phyloP scores from a whole-genome alignment of 2,888 invertebrate genomes.

The Bugula neritina region DNA sequence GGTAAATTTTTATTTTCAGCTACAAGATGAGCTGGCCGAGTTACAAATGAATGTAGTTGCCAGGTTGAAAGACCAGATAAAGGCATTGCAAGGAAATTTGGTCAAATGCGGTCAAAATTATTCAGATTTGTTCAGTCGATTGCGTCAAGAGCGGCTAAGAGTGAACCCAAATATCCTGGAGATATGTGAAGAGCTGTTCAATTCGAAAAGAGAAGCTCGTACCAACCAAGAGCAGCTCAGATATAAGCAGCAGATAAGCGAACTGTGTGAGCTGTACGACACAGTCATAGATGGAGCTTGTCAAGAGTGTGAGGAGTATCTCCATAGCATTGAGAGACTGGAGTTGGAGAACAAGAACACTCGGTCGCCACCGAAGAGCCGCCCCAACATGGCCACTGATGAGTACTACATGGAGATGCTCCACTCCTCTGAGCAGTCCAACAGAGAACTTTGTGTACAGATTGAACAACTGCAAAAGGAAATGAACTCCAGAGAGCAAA shows the following conservation, averaged over 20 bases:
- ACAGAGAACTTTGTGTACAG: background rate
- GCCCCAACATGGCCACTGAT: constrained; percentile 1
- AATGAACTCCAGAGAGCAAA: constrained; percentile 22
- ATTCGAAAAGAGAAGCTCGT: background rate
- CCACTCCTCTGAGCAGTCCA: background rate
- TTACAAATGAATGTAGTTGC: constrained; percentile 5
- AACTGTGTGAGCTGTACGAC: constrained; percentile 14
- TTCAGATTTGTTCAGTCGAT: background rate
- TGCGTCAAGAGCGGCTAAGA: background rate
- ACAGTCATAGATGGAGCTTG: background rate
- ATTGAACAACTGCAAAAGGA: constrained; percentile 4
- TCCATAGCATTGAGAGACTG: background rate
- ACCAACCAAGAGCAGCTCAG: background rate
- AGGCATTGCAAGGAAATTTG: background rate
- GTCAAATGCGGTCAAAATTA: constrained; percentile 13
- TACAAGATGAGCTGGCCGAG: constrained; percentile 9
- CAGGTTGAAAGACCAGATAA: constrained; percentile 10
- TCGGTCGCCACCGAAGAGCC: background rate
- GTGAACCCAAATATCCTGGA: background rate
- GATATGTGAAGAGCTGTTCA: background rate
- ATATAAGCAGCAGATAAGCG: background rate
- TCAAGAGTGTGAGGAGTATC: constrained; percentile 8
- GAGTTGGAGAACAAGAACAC: background rate
- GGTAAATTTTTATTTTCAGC: background rate
- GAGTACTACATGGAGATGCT: constrained; percentile 6